These are phyloP conservation scores for Channa striata DNA, from an alignment of 2,797 vertebrate genomes.

Conservation along the genomic window DNA sequence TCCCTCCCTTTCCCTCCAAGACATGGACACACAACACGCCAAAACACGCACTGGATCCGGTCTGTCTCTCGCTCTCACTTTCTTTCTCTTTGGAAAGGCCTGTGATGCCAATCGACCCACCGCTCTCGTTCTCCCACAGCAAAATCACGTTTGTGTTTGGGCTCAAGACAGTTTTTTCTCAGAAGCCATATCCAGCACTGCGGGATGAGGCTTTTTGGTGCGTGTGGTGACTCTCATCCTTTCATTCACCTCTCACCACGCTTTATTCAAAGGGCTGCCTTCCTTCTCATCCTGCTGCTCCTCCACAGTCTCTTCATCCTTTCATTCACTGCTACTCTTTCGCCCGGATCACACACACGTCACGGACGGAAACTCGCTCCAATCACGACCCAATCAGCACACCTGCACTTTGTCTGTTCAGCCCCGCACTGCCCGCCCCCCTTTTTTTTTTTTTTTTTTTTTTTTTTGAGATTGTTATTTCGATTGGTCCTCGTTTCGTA, in stretches of 20 bases:
- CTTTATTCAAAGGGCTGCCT: constrained; percentile 85
- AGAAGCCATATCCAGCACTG: constrained; percentile 70
- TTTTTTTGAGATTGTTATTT: constrained; percentile 12
- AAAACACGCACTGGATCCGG: constrained; percentile 49
- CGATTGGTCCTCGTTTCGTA: constrained; percentile 18
- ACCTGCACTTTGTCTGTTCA: constrained; percentile 83
- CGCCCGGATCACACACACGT: constrained; percentile 3
- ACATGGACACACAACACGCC: constrained; percentile 24
- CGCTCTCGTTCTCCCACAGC: constrained; percentile 14
- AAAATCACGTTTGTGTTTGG: constrained; percentile 4
- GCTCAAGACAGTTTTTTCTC: constrained; percentile 16
- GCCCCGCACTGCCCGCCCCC: constrained; percentile 54
- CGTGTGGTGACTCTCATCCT: constrained; percentile 35
- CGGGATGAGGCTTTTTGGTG: constrained; percentile 50
- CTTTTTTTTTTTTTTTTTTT: too few relatives aligned
- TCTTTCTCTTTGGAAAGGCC: constrained; percentile 18
- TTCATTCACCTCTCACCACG: constrained; percentile 60
- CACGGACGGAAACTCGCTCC: constrained; percentile 40
- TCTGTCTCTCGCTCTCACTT: constrained; percentile 4
- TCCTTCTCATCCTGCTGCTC: constrained; percentile 42
- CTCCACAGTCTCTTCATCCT: constrained; percentile 33
- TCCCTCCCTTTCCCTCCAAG: not conserved
- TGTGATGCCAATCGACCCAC: constrained; percentile 20
- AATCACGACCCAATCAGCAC: constrained; percentile 79
- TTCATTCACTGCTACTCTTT: constrained; percentile 7